phyloP scores from a whole-genome alignment of 2,797 vertebrate genomes.

The Erpetoichthys calabaricus region DNA sequence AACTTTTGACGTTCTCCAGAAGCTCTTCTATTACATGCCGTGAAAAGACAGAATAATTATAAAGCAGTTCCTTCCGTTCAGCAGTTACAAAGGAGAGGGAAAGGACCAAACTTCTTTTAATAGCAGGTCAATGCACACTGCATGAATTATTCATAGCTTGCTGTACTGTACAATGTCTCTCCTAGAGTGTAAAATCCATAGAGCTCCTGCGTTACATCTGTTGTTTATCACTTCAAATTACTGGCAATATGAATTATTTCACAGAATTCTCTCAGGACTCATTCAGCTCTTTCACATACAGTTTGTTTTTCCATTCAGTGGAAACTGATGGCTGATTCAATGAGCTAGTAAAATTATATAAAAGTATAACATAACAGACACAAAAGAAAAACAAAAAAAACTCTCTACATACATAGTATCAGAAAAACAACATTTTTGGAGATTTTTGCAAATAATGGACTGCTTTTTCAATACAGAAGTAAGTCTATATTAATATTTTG shows the following conservation, averaged over 20 bases:
- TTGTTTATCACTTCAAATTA: conserved; percentile 2
- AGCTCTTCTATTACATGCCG: not conserved
- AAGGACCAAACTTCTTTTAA: conserved; percentile 17
- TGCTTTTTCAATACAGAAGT: no score
- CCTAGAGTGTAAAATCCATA: not conserved
- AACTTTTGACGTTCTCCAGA: conserved; percentile 2
- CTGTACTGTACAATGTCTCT: conserved; percentile 1
- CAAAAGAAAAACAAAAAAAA: no score
- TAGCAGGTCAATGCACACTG: conserved; percentile 20
- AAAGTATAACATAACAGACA: no score
- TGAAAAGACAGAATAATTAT: conserved; percentile 1
- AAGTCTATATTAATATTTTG: no score
- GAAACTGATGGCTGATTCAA: no score
- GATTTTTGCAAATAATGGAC: no score
- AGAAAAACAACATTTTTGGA: no score
- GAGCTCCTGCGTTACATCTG: conserved; percentile 2
- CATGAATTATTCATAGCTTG: conserved; percentile 20
- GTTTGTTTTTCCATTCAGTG: no score
- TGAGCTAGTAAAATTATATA: no score
- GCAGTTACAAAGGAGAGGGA: conserved; percentile 11
- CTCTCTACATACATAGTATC: no score
- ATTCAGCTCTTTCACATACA: no score
- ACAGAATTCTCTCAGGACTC: not conserved
- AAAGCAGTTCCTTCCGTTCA: conserved; percentile 11
- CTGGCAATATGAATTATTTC: not conserved